Evolutionary conservation across 2,113 vertebrate genomes (phyloP).

Genomic region (Chamaetylas fuelleborni): DNA sequence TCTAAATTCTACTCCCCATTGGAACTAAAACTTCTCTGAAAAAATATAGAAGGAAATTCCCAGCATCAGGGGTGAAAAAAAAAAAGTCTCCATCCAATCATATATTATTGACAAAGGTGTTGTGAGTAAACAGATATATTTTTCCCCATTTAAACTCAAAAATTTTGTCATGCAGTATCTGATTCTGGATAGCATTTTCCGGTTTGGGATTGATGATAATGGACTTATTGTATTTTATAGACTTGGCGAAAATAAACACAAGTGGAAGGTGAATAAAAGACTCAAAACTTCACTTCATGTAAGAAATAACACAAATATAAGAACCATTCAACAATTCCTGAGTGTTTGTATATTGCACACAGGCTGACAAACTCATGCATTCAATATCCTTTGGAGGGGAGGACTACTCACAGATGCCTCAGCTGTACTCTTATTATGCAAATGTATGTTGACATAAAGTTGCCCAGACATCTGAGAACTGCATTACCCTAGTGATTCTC

Average conservation of each 20-base stretch:
- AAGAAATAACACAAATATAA: neutral
- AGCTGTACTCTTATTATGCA: conserved; percentile 27
- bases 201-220: neutral
- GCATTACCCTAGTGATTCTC: neutral
- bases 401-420: neutral
- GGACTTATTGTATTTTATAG: neutral
- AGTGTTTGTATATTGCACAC: neutral
- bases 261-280: neutral
- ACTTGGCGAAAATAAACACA: neutral
- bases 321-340: neutral
- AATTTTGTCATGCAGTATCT: neutral
- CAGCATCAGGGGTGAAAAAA: neutral
- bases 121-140: neutral
- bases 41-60: neutral
- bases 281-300: neutral
- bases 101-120: neutral
- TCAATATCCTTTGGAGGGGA: neutral
- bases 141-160: neutral
- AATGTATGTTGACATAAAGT: conserved; percentile 23
- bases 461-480: neutral
- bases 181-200: neutral
- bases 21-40: neutral
- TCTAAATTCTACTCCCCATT: neutral
- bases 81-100: neutral
- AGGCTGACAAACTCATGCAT: neutral